Evolutionary conservation across 2,888 invertebrate species (phyloP).

Genomic region (Andrena camellia): DNA sequence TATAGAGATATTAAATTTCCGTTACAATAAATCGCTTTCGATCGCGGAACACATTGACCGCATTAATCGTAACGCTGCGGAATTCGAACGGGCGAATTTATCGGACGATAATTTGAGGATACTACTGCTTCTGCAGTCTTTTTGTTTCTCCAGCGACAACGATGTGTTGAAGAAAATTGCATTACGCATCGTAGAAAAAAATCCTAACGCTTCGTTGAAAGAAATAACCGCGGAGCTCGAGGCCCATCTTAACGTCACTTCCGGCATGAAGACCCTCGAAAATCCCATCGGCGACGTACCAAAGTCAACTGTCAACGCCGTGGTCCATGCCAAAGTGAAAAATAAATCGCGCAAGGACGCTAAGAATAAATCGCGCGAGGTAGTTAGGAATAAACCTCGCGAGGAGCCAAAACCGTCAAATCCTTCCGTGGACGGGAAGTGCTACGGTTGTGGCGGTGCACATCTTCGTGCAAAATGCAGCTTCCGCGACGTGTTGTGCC

Average conservation of each 20-base stretch:
- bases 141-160: not conserved
- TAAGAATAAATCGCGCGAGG: not conserved
- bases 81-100: slow-evolving; percentile 7
- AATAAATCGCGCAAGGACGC: too few relatives aligned
- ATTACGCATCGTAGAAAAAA: slow-evolving; percentile 2
- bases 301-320: too few relatives aligned
- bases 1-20: slow-evolving; percentile 14
- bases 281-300: not conserved
- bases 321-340: too few relatives aligned
- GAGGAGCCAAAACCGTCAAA: too few relatives aligned
- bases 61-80: slow-evolving; percentile 19
- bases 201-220: not conserved
- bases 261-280: not conserved
- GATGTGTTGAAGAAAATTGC: not conserved
- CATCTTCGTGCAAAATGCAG: too few relatives aligned
- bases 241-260: slow-evolving; percentile 2
- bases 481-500: not conserved
- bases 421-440: too few relatives aligned
- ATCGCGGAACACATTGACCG: slow-evolving; percentile 19
- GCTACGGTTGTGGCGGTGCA: too few relatives aligned
- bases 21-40: slow-evolving; percentile 5
- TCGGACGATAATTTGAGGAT: not conserved
- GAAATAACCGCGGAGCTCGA: slow-evolving; percentile 1
- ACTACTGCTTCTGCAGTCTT: not conserved
- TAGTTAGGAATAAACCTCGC: not conserved